Percentiles rank a stretch among this genome's conserved stretches.
Evolutionary conservation across 2,113 vertebrate genomes (phyloP).

Genomic region (Limnothrissa miodon): DNA sequence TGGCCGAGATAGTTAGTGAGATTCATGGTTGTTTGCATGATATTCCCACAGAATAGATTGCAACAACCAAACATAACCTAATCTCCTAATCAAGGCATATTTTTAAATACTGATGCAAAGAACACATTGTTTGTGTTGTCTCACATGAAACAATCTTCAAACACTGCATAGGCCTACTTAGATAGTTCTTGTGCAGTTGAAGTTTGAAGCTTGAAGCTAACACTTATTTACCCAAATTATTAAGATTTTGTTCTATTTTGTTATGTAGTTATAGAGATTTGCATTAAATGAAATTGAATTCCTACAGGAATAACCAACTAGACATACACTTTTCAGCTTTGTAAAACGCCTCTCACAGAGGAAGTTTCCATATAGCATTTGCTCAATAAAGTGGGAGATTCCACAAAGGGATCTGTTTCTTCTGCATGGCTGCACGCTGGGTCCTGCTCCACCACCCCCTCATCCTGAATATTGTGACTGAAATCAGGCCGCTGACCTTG

Average conservation of each 20-base stretch:
- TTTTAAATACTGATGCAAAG: background rate
- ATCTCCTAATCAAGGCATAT: too few species aligned
- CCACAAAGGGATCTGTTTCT: slow-evolving; percentile 17
- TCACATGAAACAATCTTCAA: background rate
- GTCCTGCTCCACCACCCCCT: background rate
- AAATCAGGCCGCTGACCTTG: background rate
- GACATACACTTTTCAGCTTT: background rate
- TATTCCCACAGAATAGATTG: background rate
- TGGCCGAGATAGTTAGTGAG: background rate
- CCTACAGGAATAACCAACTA: background rate
- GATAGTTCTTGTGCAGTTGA: too few species aligned
- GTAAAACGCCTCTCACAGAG: slow-evolving; percentile 54
- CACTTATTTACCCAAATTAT: background rate
- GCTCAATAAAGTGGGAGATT: slow-evolving; percentile 26
- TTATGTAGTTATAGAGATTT: background rate
- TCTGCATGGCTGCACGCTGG: slow-evolving; percentile 4
- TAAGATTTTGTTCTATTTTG: background rate
- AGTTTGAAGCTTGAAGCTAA: background rate
- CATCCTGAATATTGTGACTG: background rate
- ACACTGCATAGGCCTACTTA: background rate
- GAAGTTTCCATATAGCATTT: slow-evolving; percentile 53
- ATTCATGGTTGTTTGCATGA: background rate
- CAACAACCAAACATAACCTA: background rate
- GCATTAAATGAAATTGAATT: background rate
- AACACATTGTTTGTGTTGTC: background rate